phyloP scores from a whole-genome alignment of 2,888 invertebrate species.

The Zonitis immaculata region DNA sequence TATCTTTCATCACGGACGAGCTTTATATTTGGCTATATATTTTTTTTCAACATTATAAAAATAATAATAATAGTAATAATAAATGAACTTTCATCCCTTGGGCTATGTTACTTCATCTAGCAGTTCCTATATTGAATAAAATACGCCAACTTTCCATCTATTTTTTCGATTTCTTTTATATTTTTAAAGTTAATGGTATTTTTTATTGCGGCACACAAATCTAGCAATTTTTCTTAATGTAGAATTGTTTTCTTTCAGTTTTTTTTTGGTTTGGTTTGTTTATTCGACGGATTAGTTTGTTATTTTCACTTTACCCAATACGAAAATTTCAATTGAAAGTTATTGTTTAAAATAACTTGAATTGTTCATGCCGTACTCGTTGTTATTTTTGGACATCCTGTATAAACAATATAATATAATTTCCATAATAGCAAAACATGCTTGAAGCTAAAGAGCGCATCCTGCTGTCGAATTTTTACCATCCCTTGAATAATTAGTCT shows the following conservation, averaged over 20 bases:
- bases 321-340: no score
- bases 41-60: slow-evolving; percentile 24
- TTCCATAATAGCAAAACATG: slow-evolving; percentile 19
- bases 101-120: slow-evolving; percentile 8
- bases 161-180: slow-evolving; percentile 17
- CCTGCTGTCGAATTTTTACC: slow-evolving; percentile 32
- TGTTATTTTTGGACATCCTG: neutral
- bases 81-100: slow-evolving; percentile 4
- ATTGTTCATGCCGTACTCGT: no score
- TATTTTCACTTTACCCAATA: no score
- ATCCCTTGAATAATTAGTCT: slow-evolving; percentile 32
- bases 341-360: no score
- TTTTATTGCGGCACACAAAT: slow-evolving; percentile 9
- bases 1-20: slow-evolving; percentile 34
- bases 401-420: slow-evolving; percentile 20
- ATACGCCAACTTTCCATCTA: neutral
- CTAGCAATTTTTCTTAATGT: slow-evolving; percentile 2
- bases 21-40: slow-evolving; percentile 28
- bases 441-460: slow-evolving; percentile 18
- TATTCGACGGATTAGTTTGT: no score
- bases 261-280: no score
- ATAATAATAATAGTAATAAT: no score
- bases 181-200: slow-evolving; percentile 18
- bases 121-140: neutral
- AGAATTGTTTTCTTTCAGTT: slow-evolving; percentile 6